Evolutionary conservation across 2,113 vertebrate genomes (phyloP), one percentile per base, ranked within the genome.

Genomic region (Euleptes europaea): DNA sequence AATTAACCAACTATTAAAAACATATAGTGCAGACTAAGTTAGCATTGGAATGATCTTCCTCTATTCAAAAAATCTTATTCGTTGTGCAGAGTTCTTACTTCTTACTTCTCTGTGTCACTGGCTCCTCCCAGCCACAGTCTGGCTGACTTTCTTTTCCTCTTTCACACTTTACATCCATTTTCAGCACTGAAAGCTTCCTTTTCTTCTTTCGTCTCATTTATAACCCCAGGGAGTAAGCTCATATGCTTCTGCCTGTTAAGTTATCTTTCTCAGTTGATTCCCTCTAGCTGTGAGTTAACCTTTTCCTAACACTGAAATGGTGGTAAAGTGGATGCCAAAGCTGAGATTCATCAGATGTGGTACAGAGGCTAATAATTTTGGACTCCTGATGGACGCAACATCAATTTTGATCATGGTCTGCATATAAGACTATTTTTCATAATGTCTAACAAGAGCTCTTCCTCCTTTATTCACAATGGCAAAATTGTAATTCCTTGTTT

Each of bases 191-290:
- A 73, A 44, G 38, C 70, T 57, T 42, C 11, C 17, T 47, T 57
- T 73, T 57, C 57, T 74, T 44, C 38, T 83, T 83, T 83, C 38
- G 47, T 75, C 57, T 74, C 19, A 83, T 74, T 42, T 75, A 49
- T 75, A 65, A 42, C 57, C 54, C 5, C 28, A 44, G 40, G 33
- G 71, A 75, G 13, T 35, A 83, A 74, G 11, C 35, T 57, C 49
- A 77, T 33, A 44, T 49, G 10, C 8, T 21, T 54, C 69, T 63
- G 38, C 40, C 71, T 65, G 17, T 47, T 35, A 82, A 82, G 72
- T 82, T 83, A 75, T 35, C 38, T 83, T 74, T n/a, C 40, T 63
- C 19, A 33, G 44, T 72, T 65, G 31, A 75, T 83, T 75, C 71
- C 65, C 28, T 74, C 57, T 83, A 75, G 40, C 57, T 83, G 71